Base-by-base conservation (phyloP, 2,888 invertebrate species). In the Limnephilus auricula region DNA sequence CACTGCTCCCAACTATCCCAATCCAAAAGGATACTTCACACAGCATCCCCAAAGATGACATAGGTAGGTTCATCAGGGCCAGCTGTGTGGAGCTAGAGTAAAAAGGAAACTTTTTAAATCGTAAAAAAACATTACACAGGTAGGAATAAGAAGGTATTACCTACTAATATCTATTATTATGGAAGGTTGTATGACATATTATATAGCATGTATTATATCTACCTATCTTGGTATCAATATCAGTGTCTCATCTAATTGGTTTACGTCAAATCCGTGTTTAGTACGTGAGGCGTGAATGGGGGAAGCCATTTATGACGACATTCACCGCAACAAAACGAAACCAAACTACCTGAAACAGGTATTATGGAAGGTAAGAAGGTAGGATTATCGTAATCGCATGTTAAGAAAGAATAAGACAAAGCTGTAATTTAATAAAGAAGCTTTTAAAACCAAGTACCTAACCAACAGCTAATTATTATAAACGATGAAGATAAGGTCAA, bases 201-300 rank as follows among this genome's bases (percentile, higher is more conserved):
- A 4, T 50, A 4, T 25, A 18, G 25, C 65, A 65, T n/a, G 25
- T 65, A n/a, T 5, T 6, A 25, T 18, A 45, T 13, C 40, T 40
- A 45, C 15, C 45, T 45, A 15, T 45, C 3, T 50, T 18, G 50
- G 50, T 65, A 65, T 65, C 25, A 25, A 65, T 65, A n/a, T 65
- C 65, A 25, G 82, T 82, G 34, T 82, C 82, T 5, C 25, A 25
- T 82, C 34, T 82, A 82, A 82, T 82, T 82, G 82, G 82, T 82
- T 82, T 34, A 82, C 18, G 34, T 82, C 25, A 6, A 82, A 34
- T 10, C 82, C 82, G 25, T 15, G 34, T 37, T 82, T 82, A 82
- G 82, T 82, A 15, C 34, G 82, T 34, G 82, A 82, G 82, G 82
- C 82, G 82, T 82, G 82, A 82, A 82, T 37, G 10, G n/a, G 9